These are phyloP conservation scores for Verasper variegatus DNA, from an alignment of 2,113 vertebrate genomes.

Conservation along the genomic window DNA sequence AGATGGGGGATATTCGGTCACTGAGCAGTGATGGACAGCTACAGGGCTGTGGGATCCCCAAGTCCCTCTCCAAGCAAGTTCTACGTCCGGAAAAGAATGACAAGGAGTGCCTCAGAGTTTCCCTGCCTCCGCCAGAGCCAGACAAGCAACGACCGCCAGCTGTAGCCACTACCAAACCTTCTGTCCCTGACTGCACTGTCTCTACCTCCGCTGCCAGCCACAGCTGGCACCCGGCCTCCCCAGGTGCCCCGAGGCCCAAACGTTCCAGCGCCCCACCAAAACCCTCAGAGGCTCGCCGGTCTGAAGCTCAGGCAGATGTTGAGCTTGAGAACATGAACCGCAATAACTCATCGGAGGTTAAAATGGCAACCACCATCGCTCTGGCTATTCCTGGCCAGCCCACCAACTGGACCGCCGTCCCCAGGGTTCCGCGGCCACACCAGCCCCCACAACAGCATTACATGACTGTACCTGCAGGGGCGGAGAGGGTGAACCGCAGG, in stretches of 20 bases:
- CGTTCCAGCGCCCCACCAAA: conserved; percentile 83
- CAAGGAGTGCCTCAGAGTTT: conserved; percentile 84
- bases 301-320: conserved; percentile 78
- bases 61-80: conserved; percentile 91
- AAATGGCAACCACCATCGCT: conserved; percentile 66
- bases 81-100: conserved; percentile 88
- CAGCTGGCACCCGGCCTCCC: conserved; percentile 89
- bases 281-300: conserved; percentile 72
- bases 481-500: conserved; percentile 85
- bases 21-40: conserved; percentile 92
- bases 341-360: conserved; percentile 91
- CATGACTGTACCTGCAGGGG: conserved; percentile 90
- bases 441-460: conserved; percentile 87
- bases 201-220: conserved; percentile 90
- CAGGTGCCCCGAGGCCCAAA: conserved; percentile 87
- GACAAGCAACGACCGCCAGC: conserved; percentile 53
- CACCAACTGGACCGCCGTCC: conserved; percentile 77
- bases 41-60: conserved; percentile 89
- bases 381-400: conserved; percentile 63
- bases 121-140: conserved; percentile 69
- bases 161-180: conserved; percentile 75
- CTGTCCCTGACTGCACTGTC: conserved; percentile 89
- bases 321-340: conserved; percentile 93
- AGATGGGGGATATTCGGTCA: conserved; percentile 95
- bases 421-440: conserved; percentile 85